These are phyloP conservation scores for Lethenteron reissneri DNA, from an alignment of 2,113 vertebrate species.

Conservation along the genomic window DNA sequence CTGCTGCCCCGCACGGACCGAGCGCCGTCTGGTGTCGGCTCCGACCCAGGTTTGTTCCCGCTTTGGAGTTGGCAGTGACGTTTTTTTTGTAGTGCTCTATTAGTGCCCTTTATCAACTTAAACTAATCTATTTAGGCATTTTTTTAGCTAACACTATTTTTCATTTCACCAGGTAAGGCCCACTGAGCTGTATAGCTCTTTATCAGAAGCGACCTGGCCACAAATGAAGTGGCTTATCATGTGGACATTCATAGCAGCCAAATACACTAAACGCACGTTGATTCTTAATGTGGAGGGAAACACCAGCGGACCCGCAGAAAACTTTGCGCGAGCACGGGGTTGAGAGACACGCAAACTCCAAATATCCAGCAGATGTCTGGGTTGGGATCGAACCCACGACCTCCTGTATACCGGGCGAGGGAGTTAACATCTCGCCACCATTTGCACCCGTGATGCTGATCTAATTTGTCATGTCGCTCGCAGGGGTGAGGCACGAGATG, in stretches of 20 bases:
- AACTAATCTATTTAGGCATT: not conserved
- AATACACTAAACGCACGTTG: too few species aligned
- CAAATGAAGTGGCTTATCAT: too few species aligned
- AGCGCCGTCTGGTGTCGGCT: constrained; percentile 19
- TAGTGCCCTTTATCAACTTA: not conserved
- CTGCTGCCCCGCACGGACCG: constrained; percentile 37
- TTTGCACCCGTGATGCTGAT: not conserved
- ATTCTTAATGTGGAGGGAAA: too few species aligned
- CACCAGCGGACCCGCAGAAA: too few species aligned
- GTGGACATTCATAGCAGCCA: too few species aligned
- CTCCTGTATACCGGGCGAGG: not conserved
- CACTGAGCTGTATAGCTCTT: too few species aligned
- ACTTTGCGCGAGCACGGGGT: too few species aligned
- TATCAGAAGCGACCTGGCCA: too few species aligned
- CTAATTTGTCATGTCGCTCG: not conserved
- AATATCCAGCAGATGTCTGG: too few species aligned
- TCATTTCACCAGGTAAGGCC: too few species aligned
- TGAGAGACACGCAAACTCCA: too few species aligned
- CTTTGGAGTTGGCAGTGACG: constrained; percentile 25
- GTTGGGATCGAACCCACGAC: not conserved
- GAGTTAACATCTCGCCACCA: not conserved
- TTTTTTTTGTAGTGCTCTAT: not conserved
- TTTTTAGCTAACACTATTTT: not conserved
- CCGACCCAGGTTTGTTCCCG: not conserved
- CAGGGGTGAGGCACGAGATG: constrained; percentile 21